Conservation (phyloP, 2,888 invertebrate genomes). For the Rhaphigaster nebulosa region DNA sequence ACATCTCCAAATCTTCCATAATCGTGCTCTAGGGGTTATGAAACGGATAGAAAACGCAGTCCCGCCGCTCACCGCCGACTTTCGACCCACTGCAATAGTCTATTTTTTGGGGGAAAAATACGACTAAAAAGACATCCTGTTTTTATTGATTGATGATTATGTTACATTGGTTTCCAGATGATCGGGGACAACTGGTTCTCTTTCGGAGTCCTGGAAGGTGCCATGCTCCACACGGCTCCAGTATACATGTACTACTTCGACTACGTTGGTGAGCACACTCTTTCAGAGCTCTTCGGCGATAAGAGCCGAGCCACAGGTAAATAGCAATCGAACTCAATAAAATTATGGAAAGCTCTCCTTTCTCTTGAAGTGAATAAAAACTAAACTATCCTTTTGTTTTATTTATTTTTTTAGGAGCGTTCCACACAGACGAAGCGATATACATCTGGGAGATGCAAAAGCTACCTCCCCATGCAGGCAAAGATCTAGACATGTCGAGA, state of each 20-base stretch:
- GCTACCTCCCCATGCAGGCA: neutral
- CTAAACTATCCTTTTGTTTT: conserved; percentile 20
- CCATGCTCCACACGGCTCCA: conserved; percentile 55
- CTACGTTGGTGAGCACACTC: conserved; percentile 63
- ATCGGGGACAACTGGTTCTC: conserved; percentile 64
- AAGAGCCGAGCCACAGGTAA: conserved; percentile 48
- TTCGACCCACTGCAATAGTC: no score
- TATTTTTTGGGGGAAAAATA: no score
- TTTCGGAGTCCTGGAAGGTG: conserved; percentile 61
- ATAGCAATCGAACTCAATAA: neutral
- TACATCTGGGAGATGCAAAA: conserved; percentile 49
- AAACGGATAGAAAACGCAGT: no score
- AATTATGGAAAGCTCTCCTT: neutral
- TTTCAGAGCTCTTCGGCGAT: conserved; percentile 58
- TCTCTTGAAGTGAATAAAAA: neutral
- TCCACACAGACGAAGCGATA: conserved; percentile 61
- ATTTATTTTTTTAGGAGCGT: conserved; percentile 57
- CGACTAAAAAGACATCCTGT: no score
- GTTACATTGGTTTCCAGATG: conserved; percentile 64
- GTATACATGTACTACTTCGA: conserved; percentile 64
- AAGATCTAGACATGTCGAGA: conserved; percentile 51
- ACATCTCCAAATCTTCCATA: no score
- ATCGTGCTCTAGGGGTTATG: no score
- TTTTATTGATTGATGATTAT: no score
- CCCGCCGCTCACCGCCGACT: no score